Percentiles rank a stretch among this genome's conserved stretches.
Evolutionary conservation across 2,888 invertebrate genomes (phyloP).

Genomic region (Drosophila acutilabella): DNA sequence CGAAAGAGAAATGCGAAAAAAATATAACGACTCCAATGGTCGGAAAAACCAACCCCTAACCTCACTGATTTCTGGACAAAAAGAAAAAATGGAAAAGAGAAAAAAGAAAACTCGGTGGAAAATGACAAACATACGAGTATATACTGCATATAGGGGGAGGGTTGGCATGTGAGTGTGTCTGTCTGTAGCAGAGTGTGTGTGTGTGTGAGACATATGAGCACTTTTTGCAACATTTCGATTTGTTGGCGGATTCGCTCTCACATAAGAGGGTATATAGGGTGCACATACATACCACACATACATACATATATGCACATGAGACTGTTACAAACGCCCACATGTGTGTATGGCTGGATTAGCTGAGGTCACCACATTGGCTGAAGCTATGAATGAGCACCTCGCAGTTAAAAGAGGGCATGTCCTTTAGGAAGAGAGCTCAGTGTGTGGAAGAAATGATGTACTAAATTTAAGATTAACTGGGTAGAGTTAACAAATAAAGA

Average conservation of each 20-base stretch:
- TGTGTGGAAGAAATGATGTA: not conserved
- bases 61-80: slow-evolving; percentile 56
- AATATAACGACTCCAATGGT: slow-evolving; percentile 65
- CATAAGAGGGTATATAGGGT: slow-evolving; percentile 34
- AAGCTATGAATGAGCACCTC: slow-evolving; percentile 33
- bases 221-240: slow-evolving; percentile 81
- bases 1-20: slow-evolving; percentile 68
- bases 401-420: slow-evolving; percentile 14
- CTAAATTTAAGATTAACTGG: not conserved
- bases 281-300: slow-evolving; percentile 13
- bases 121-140: slow-evolving; percentile 53
- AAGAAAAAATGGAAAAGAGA: slow-evolving; percentile 46
- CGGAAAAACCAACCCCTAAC: slow-evolving; percentile 79
- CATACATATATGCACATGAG: slow-evolving; percentile 13
- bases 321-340: slow-evolving; percentile 70
- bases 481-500: not conserved
- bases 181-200: slow-evolving; percentile 40
- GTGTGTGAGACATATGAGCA: slow-evolving; percentile 67
- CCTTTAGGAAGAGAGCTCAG: not conserved
- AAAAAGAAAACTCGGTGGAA: slow-evolving; percentile 54
- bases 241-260: slow-evolving; percentile 51
- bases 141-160: slow-evolving; percentile 44
- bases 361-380: slow-evolving; percentile 55
- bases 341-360: slow-evolving; percentile 59
- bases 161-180: slow-evolving; percentile 49